phyloP scores from a whole-genome alignment of 2,113 vertebrate genomes.

The Mobula hypostoma region DNA sequence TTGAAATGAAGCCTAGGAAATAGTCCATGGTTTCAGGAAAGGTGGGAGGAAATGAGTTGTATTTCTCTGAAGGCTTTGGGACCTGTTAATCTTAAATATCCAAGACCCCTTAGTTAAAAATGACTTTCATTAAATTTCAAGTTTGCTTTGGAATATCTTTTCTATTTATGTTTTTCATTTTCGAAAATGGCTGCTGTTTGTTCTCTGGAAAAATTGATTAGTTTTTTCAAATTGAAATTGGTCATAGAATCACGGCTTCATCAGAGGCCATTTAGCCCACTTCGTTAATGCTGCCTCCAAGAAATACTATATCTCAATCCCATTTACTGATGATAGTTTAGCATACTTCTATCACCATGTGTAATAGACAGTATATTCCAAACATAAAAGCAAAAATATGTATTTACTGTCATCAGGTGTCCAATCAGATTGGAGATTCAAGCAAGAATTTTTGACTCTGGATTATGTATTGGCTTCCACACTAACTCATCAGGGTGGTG shows the following conservation, averaged over 20 bases:
- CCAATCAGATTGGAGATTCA: too few relatives aligned
- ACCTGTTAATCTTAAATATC: too few relatives aligned
- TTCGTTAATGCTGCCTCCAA: too few relatives aligned
- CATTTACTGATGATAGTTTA: background rate
- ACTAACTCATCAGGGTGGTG: background rate
- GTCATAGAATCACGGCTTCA: background rate
- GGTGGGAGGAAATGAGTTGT: background rate
- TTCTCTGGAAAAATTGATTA: background rate
- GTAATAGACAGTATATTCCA: too few relatives aligned
- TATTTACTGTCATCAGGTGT: too few relatives aligned
- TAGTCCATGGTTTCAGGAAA: background rate
- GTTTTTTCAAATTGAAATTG: background rate
- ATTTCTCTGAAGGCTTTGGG: too few relatives aligned
- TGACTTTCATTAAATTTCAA: too few relatives aligned
- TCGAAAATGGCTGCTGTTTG: background rate
- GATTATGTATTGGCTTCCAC: background rate
- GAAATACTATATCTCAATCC: too few relatives aligned
- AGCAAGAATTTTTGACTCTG: too few relatives aligned
- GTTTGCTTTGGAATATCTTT: background rate
- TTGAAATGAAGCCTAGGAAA: background rate
- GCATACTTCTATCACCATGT: background rate
- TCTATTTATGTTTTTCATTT: background rate
- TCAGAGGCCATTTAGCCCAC: background rate
- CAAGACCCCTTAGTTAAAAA: too few relatives aligned
- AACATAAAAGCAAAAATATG: too few relatives aligned